Evolutionary conservation across 2,113 vertebrate species (phyloP).

Genomic region (Misgurnus mizolepis): DNA sequence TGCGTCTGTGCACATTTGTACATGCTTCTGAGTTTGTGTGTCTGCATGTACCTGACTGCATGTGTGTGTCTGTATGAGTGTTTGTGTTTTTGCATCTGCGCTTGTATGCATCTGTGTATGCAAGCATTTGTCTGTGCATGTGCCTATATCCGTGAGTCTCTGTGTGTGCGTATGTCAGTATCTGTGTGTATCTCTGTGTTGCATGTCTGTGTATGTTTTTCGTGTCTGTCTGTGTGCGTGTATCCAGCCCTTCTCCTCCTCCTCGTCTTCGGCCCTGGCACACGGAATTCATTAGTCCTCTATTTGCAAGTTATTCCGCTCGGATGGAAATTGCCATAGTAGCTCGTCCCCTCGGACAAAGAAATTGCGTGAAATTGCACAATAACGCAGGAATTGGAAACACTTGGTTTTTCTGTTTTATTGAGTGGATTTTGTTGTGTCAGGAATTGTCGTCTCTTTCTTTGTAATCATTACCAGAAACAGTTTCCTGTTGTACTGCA

Average conservation of each 20-base stretch:
- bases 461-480: constrained; percentile 6
- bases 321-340: constrained; percentile 48
- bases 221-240: constrained; percentile 31
- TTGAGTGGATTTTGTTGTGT: constrained; percentile 35
- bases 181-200: constrained; percentile 20
- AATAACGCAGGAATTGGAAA: constrained; percentile 44
- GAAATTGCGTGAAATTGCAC: constrained; percentile 51
- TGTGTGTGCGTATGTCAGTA: not conserved
- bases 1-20: not conserved
- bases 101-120: no score
- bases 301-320: constrained; percentile 47
- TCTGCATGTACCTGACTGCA: not conserved
- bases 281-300: constrained; percentile 45
- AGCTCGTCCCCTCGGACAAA: constrained; percentile 33
- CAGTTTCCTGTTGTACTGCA: not conserved
- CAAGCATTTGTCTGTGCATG: no score
- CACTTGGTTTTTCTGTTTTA: constrained; percentile 28
- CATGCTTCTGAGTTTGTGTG: no score
- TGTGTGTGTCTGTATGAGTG: not conserved
- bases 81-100: no score
- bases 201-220: not conserved
- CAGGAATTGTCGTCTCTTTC: not conserved
- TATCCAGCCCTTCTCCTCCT: not conserved
- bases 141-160: not conserved
- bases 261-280: constrained; percentile 14